A percentile compares a stretch with the other conserved stretches of the same genome.
These are phyloP conservation scores for Tamias sibiricus DNA, from an alignment of 2,113 vertebrate genomes.

Conservation along the genomic window DNA sequence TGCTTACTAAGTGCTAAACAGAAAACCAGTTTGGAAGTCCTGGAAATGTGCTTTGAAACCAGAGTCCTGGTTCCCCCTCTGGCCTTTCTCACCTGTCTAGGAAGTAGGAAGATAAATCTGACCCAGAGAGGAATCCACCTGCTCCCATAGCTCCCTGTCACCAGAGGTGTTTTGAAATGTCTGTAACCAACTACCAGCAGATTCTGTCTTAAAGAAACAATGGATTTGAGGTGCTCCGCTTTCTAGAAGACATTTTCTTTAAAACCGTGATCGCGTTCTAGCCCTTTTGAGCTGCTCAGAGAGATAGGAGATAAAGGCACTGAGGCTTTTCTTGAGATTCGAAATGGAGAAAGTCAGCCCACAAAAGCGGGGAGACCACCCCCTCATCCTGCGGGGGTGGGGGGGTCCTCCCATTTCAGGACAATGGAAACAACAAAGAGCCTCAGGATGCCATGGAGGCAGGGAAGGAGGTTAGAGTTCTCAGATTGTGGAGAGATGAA, in stretches of 20 bases:
- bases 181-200: not conserved
- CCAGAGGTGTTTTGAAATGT: not conserved
- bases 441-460: not conserved
- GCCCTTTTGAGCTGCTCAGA: not conserved
- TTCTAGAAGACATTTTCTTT: not conserved
- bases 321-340: accelerated
- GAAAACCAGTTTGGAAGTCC: not conserved
- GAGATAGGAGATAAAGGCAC: not conserved
- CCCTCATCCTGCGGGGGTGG: not conserved
- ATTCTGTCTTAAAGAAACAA: not conserved
- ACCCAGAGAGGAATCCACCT: not conserved
- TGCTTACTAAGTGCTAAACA: not conserved
- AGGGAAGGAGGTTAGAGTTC: not conserved
- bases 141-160: not conserved
- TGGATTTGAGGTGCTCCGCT: not conserved
- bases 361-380: not conserved
- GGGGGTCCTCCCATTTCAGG: not conserved
- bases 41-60: not conserved
- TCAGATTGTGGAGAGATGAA: conserved; percentile 69
- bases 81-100: not conserved
- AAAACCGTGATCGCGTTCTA: not conserved
- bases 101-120: not conserved
- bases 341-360: not conserved
- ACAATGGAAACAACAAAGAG: not conserved
- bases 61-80: not conserved